Base-by-base conservation (phyloP, 2,797 vertebrate genomes). In the Nannoperca obscura region DNA sequence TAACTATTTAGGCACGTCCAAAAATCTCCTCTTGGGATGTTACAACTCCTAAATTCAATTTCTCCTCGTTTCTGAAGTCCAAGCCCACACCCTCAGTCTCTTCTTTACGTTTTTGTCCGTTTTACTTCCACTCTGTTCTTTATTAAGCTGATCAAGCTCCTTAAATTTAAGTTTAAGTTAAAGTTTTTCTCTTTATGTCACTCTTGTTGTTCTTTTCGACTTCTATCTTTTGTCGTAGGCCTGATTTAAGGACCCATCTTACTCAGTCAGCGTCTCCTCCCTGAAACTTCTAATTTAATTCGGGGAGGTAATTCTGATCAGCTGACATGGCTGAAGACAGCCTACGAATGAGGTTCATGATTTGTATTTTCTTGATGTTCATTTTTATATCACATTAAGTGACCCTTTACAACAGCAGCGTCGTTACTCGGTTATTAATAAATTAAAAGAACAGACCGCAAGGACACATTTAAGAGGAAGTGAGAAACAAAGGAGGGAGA, bases 201-300 rank as follows among this genome's bases (percentile, higher is more conserved):
- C 20, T 78, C 49, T 67, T 10, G 1, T 67, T 10, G 1, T 52
- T 63, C 30, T 49, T 60, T 8, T 36, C 10, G 36, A 11, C 46
- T 12, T 36, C n/a, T 63, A 19, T 63, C 27, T 74, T 50, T 40
- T 50, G 44, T 78, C 1, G 0, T 5, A n/a, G 36, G 11, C n/a
- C 52, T 19, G 7, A 62, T 61, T 14, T 49, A 17, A 40, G 50
- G 10, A 12, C 12, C 36, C n/a, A 1, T n/a, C 15, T 76, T 47
- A 30, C 52, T 80, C 15, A 2, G 12, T 19, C 9, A 10, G 34
- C 3, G 20, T 81, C 84, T 82, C 87, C 83, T 73, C 88, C 84
- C 84, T 53, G 7, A 78, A 50, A 53, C 27, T 17, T 46, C 0
- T 78, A 74, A 93, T 88, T 86, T 13, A 19, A 89, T 91, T 87